A percentile compares a stretch with the other conserved stretches of the same genome.
Evolutionary conservation across 2,113 vertebrate species (phyloP).

Genomic region (Gopherus evgoodei): DNA sequence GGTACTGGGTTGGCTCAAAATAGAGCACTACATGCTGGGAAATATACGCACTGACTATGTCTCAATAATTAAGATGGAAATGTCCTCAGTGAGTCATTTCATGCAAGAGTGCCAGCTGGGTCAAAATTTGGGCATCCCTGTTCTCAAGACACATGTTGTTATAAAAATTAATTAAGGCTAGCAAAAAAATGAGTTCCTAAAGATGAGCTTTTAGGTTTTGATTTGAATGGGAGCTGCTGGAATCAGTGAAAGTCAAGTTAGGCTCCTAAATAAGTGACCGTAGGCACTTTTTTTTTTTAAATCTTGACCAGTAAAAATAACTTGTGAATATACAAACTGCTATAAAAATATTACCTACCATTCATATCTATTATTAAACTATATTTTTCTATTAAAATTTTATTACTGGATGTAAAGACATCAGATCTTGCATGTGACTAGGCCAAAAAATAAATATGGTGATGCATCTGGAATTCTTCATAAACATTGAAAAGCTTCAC

Average conservation of each 20-base stretch:
- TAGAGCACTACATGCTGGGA: background rate
- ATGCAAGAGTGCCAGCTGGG: background rate
- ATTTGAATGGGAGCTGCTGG: background rate
- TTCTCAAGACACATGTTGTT: background rate
- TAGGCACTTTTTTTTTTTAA: background rate
- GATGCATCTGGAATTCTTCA: background rate
- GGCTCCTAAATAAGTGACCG: background rate
- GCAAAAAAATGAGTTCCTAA: background rate
- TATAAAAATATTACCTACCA: background rate
- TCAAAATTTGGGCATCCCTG: background rate
- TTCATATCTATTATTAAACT: background rate
- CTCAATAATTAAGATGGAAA: background rate
- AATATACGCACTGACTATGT: background rate
- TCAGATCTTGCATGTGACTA: background rate
- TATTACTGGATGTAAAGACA: background rate
- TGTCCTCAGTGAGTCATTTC: background rate
- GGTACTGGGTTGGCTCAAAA: background rate
- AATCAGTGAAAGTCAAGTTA: rapidly evolving
- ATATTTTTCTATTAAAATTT: background rate
- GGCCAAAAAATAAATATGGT: background rate
- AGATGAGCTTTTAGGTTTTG: background rate
- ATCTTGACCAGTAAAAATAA: background rate
- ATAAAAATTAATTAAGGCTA: background rate
- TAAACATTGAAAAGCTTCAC: background rate
- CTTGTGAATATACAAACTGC: background rate